Evolutionary conservation across 2,113 vertebrate species (phyloP).

Genomic region (Ascaphus truei): DNA sequence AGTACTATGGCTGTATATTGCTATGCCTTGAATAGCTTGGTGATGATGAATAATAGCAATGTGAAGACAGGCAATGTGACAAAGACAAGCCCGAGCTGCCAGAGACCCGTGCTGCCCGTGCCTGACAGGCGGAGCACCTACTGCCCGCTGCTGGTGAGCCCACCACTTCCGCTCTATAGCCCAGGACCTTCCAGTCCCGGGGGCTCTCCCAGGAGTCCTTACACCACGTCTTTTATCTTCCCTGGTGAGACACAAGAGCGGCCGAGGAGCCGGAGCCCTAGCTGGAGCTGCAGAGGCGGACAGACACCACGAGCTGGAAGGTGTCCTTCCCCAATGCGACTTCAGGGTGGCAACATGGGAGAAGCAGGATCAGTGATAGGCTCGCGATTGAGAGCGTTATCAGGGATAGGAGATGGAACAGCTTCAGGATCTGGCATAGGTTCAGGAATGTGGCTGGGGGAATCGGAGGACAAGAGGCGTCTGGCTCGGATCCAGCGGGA

Average conservation of each 20-base stretch:
- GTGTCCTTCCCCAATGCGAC: conserved; percentile 40
- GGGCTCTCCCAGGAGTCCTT: background rate
- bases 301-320: conserved; percentile 38
- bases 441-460: conserved; percentile 10
- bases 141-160: conserved; percentile 54
- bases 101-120: conserved; percentile 65
- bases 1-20: conserved; percentile 76
- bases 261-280: conserved; percentile 54
- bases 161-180: conserved; percentile 60
- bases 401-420: background rate
- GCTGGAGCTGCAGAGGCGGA: conserved; percentile 28
- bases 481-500: conserved; percentile 76
- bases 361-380: conserved; percentile 29
- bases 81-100: conserved; percentile 57
- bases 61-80: conserved; percentile 53
- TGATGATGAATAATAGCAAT: conserved; percentile 71
- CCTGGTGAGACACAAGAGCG: conserved; percentile 52
- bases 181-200: conserved; percentile 41
- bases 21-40: conserved; percentile 72
- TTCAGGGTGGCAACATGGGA: conserved; percentile 32
- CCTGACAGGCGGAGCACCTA: conserved; percentile 64
- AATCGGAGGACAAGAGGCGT: conserved; percentile 53
- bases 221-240: conserved; percentile 60
- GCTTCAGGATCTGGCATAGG: background rate
- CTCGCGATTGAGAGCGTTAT: conserved; percentile 9